A percentile compares a stretch with the other conserved stretches of the same genome.
phyloP scores from a whole-genome alignment of 2,888 invertebrate genomes.

The Seira ritae region DNA sequence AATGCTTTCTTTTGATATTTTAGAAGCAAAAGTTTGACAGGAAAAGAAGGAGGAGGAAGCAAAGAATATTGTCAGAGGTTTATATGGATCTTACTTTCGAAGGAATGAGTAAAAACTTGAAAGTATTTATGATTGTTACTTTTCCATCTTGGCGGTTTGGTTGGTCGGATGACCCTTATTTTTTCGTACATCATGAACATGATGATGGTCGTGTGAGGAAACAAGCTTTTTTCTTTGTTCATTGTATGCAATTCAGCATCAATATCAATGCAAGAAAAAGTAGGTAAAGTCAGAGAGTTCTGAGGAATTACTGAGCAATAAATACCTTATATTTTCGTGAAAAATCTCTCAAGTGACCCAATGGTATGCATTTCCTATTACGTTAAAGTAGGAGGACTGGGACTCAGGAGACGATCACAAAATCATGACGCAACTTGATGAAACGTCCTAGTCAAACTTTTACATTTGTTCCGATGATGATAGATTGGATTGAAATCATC shows the following conservation, averaged over 20 bases:
- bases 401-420: too few relatives aligned
- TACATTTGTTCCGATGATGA: neutral
- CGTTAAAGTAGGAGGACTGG: neutral
- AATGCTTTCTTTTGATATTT: neutral
- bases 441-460: too few relatives aligned
- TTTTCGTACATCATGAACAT: too few relatives aligned
- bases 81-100: neutral
- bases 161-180: slow-evolving; percentile 5
- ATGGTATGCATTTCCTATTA: neutral
- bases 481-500: neutral
- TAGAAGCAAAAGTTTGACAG: slow-evolving; percentile 11
- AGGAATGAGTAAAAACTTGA: neutral
- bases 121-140: neutral
- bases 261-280: neutral
- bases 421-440: too few relatives aligned
- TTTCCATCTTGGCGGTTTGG: slow-evolving; percentile 3
- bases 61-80: slow-evolving; percentile 1
- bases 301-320: neutral
- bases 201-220: neutral
- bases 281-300: slow-evolving; percentile 9
- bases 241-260: neutral
- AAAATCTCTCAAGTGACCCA: slow-evolving; percentile 3
- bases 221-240: slow-evolving; percentile 6
- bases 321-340: neutral
- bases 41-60: neutral